Conservation (phyloP, 2,113 vertebrate genomes). For the Maccullochella peelii region DNA sequence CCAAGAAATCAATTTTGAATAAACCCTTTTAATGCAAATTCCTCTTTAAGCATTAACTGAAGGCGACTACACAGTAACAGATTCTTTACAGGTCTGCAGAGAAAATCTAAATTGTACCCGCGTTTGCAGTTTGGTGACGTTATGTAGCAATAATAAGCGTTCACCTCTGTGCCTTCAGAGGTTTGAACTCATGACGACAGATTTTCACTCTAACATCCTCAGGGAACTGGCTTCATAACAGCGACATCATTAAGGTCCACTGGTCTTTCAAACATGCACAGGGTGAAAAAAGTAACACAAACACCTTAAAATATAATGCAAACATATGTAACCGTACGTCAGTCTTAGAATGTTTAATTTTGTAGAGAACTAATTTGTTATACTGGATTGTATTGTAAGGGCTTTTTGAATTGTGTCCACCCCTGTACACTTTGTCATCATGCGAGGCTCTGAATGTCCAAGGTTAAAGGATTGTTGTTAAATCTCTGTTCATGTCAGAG, state of each 20-base stretch:
- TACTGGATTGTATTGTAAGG: not conserved
- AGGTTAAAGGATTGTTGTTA: not conserved
- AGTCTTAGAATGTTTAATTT: not conserved
- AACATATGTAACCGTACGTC: not conserved
- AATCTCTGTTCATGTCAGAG: conserved; percentile 3
- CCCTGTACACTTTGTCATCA: not conserved
- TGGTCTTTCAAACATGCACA: conserved; percentile 32
- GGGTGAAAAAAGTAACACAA: not conserved
- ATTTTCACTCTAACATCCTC: conserved; percentile 56
- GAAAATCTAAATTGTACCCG: not conserved
- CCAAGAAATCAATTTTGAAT: conserved; percentile 46
- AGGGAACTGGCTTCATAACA: conserved; percentile 60
- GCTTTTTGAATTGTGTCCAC: not conserved
- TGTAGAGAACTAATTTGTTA: not conserved
- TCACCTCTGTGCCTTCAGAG: conserved; percentile 73
- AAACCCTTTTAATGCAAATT: conserved; percentile 34
- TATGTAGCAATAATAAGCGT: conserved; percentile 49
- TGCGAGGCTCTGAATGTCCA: conserved; percentile 11
- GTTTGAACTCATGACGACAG: conserved; percentile 26
- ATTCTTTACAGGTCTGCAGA: not conserved
- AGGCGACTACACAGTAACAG: not conserved
- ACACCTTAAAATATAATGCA: not conserved
- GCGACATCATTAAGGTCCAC: conserved; percentile 27
- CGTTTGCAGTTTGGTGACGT: not conserved
- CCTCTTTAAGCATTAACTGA: not conserved